Conservation (phyloP, 2,888 invertebrate genomes). For the Calliopum simillimum region DNA sequence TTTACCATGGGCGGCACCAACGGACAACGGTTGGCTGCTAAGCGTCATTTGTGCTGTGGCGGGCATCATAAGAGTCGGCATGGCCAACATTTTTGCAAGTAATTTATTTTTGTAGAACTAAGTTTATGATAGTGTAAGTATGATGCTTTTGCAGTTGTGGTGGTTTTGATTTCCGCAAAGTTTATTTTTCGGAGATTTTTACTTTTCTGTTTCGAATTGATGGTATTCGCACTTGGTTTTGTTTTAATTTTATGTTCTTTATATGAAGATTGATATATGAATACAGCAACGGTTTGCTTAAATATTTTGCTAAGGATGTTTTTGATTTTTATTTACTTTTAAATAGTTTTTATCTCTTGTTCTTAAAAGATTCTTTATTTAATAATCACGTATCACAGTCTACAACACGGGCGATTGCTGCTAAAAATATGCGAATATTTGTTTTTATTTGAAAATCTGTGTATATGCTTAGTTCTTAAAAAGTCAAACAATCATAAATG, state of each 20-base stretch:
- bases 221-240: slow-evolving; percentile 26
- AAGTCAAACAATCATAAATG: no score
- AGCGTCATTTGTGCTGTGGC: slow-evolving; percentile 68
- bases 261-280: slow-evolving; percentile 30
- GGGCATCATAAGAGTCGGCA: slow-evolving; percentile 69
- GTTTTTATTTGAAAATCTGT: no score
- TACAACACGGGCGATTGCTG: slow-evolving; percentile 41
- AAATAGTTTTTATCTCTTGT: slow-evolving; percentile 39
- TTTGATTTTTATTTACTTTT: slow-evolving; percentile 39
- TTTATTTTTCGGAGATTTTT: slow-evolving; percentile 40
- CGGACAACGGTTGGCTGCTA: slow-evolving; percentile 66
- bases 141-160: slow-evolving; percentile 7
- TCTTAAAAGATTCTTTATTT: slow-evolving; percentile 47
- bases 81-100: slow-evolving; percentile 65
- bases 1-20: slow-evolving; percentile 64
- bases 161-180: neutral
- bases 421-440: no score
- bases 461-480: no score
- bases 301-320: slow-evolving; percentile 40
- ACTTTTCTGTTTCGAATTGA: slow-evolving; percentile 40
- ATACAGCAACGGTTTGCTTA: slow-evolving; percentile 31
- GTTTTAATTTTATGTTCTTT: slow-evolving; percentile 40
- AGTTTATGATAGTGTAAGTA: slow-evolving; percentile 3
- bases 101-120: slow-evolving; percentile 1
- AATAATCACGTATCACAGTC: slow-evolving; percentile 66